Base-by-base conservation (phyloP, 92 coral and sea anemone genomes). In the Micromussa lordhowensis region DNA sequence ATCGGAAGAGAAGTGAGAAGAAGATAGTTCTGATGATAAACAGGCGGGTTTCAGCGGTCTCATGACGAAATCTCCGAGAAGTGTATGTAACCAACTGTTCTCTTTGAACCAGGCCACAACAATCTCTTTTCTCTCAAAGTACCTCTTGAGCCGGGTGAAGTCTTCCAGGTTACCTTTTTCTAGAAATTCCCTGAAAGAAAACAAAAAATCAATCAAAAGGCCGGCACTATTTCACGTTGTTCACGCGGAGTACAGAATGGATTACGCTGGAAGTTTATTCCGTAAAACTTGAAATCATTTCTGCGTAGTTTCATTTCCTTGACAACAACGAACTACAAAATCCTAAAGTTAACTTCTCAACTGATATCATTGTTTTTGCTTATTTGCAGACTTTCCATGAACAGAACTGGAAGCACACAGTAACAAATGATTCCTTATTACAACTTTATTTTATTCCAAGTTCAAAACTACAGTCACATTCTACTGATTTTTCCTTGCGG, bases 81-180 rank as follows among this genome's bases (percentile, higher is more conserved):
- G 86, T 12, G 99, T 92, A 75, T 98, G 98, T 88, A 98, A 82
- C 99, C 99, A 98, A 48, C 96, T 92, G 81, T 96, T 96, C 86
- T 98, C 98, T 79, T 98, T 98, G 90, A 98, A 98, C 99, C 99
- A 98, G 19, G 95, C 98, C n/a, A 98, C 99, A 17, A 98, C 98
- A 22, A 98, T 92, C 88, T 98, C 99, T 83, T 96, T 96, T 75
- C 99, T 92, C 81, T 98, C 99, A 68, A 96, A 98, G 88, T 89
- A 98, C 88, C 93, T 94, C 87, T 96, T 98, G 75, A 98, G 95
- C 64, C 95, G 95, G 11, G 96, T 79, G 81, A 96, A 98, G 90
- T 95, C 96, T 63, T 96, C 98, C 34, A 98, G 89, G 73, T 92
- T 94, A 35, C 98, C 98, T 68, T 96, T 92, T 79, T 96, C 99